phyloP scores from a whole-genome alignment of 2,797 vertebrate species.

The Lagorchestes hirsutus region DNA sequence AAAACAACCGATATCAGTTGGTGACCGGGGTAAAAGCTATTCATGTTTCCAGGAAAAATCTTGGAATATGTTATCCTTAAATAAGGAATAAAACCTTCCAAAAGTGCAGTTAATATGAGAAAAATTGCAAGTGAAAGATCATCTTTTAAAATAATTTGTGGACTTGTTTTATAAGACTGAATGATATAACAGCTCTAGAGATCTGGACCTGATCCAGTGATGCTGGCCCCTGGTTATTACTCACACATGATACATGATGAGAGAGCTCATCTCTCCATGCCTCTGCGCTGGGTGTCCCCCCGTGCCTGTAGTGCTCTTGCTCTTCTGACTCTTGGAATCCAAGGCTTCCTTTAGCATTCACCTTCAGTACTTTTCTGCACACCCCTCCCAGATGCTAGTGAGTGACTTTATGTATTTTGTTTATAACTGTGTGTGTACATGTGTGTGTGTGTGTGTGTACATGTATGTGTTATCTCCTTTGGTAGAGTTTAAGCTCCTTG shows the following conservation, averaged over 20 bases:
- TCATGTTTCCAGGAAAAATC: constrained; percentile 75
- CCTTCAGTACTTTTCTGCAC: not conserved
- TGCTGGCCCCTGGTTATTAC: not conserved
- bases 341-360: not conserved
- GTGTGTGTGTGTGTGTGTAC: no score
- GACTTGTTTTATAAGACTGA: constrained; percentile 10
- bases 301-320: not conserved
- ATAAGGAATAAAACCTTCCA: constrained; percentile 62
- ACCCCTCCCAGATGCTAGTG: not conserved
- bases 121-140: constrained; percentile 56
- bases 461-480: no score
- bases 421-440: not conserved
- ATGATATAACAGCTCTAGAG: not conserved
- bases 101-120: constrained; percentile 55
- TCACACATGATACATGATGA: not conserved
- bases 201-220: not conserved
- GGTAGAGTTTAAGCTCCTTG: not conserved
- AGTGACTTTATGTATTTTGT: not conserved
- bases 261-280: not conserved
- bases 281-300: not conserved
- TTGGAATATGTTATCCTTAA: constrained; percentile 64
- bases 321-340: not conserved
- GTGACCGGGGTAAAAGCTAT: constrained; percentile 51
- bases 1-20: constrained; percentile 64
- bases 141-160: constrained; percentile 58